Conservation (phyloP, 2,888 invertebrate genomes). For the Xylota sylvarum region DNA sequence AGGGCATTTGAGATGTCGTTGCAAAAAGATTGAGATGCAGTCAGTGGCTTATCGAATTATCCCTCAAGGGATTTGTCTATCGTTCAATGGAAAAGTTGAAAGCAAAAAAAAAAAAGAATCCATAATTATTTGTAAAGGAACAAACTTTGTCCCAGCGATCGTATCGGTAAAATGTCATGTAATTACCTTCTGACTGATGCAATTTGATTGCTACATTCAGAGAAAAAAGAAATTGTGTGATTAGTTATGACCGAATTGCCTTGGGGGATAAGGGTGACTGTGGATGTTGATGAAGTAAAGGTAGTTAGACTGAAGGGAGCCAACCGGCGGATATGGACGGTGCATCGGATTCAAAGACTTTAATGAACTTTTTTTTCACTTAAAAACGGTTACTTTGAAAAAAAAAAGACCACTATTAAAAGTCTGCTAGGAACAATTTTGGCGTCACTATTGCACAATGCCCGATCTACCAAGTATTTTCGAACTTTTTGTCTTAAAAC, state of each 20-base stretch:
- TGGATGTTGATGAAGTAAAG: neutral
- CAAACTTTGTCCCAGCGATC: slow-evolving; percentile 55
- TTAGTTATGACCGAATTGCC: slow-evolving; percentile 80
- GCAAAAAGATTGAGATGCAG: slow-evolving; percentile 52
- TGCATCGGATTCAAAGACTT: neutral
- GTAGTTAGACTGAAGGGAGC: neutral
- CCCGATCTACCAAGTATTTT: too few relatives aligned
- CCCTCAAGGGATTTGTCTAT: slow-evolving; percentile 57
- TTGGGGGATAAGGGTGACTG: slow-evolving; percentile 3
- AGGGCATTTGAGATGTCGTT: slow-evolving; percentile 45
- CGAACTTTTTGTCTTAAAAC: too few relatives aligned
- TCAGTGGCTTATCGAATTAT: slow-evolving; percentile 72
- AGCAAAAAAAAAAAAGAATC: slow-evolving; percentile 47
- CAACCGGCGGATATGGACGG: slow-evolving; percentile 1
- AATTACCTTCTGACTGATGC: slow-evolving; percentile 71
- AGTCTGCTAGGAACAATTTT: too few relatives aligned
- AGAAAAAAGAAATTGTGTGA: slow-evolving; percentile 31
- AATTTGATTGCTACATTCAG: slow-evolving; percentile 55
- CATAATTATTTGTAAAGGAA: slow-evolving; percentile 70
- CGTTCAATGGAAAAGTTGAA: neutral
- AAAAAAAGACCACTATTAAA: too few relatives aligned
- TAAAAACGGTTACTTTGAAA: too few relatives aligned
- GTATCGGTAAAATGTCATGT: slow-evolving; percentile 70
- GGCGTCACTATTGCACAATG: too few relatives aligned
- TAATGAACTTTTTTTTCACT: neutral